Evolutionary conservation across 92 coral and sea anemone genomes (phyloP), one percentile per base, ranked within the genome.

Genomic region (Ricordea florida): DNA sequence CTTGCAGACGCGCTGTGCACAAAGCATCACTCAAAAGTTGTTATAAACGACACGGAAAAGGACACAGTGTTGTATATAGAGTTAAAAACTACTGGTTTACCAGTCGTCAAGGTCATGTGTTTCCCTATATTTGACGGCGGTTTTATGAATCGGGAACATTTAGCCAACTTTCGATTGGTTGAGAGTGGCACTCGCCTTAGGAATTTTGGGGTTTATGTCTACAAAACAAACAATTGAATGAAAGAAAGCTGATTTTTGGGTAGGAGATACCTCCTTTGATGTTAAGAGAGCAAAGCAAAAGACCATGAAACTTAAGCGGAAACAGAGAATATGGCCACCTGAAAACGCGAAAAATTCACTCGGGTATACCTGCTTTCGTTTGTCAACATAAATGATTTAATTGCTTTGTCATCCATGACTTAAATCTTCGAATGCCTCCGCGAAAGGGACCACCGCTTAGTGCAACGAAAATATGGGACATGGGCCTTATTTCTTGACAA

Each of bases 401-500:
- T 62, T 41, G 87, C 89, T 83, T 83, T 78, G 97, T 91, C 97
- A 91, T 87, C 64, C 78, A 63, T 55, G 45, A 57, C 51, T 40
- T 66, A 52, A 42, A 50, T 72, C 34, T 72, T 72, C 69, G 79
- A 72, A 72, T 72, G 79, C 68, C 79, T 72, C 59, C 79, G 41
- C 56, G 58, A 72, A 25, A 72, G 79, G 57, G 79, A 72, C 58
- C 44, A 40, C 23, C 68, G 89, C 36, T 62, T 79, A 66, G 15
- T 78, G 62, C 60, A 50, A 61, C 58, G 86, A 87, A 87, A 90
- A 82, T 85, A 91, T 91, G 97, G 97, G 69, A 72, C 36, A 87
- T 91, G 88, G 81, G 56, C 62, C 57, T 36, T 55, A 42, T 78
- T 47, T 84, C 72, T 57, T 84, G 78, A 87, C 82, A 53, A 57